These are phyloP conservation scores for Alexandromys fortis DNA, from an alignment of 2,113 vertebrate genomes.

Conservation along the genomic window DNA sequence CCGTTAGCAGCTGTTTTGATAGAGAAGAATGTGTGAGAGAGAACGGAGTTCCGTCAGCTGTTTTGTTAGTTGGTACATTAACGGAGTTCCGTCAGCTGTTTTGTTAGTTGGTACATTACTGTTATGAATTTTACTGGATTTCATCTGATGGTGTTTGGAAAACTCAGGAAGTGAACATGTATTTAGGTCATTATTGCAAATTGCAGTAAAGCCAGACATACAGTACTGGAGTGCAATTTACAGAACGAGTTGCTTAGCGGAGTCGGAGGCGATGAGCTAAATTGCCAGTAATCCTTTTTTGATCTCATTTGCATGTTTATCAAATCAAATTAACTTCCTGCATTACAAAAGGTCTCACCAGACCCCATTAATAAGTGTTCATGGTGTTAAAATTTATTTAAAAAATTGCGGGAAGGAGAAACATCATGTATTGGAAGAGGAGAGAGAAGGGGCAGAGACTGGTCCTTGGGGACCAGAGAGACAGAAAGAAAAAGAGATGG, in stretches of 20 bases:
- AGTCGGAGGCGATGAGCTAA: constrained; percentile 43
- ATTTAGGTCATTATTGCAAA: constrained; percentile 58
- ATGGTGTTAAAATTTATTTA: background rate
- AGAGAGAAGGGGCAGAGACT: too few species aligned
- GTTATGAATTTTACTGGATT: constrained; percentile 36
- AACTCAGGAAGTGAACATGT: constrained; percentile 47
- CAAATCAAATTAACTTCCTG: constrained; percentile 40
- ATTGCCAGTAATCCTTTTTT: constrained; percentile 25
- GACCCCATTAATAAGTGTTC: constrained; percentile 38
- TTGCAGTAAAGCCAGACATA: background rate
- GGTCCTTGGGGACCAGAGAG: too few species aligned
- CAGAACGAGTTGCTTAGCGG: background rate
- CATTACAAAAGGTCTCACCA: constrained; percentile 36
- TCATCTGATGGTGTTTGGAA: constrained; percentile 64
- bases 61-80: too few species aligned
- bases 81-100: background rate
- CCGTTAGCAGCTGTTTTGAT: background rate
- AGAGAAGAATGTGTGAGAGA: background rate
- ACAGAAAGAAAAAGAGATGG: too few species aligned
- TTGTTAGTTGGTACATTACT: constrained; percentile 46
- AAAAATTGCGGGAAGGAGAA: too few species aligned
- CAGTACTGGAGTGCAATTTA: background rate
- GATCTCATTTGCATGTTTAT: constrained; percentile 35
- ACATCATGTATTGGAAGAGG: too few species aligned
- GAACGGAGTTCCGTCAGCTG: background rate